These are phyloP conservation scores for Tragelaphus oryx DNA, from an alignment of 2,797 vertebrate species.

Conservation along the genomic window DNA sequence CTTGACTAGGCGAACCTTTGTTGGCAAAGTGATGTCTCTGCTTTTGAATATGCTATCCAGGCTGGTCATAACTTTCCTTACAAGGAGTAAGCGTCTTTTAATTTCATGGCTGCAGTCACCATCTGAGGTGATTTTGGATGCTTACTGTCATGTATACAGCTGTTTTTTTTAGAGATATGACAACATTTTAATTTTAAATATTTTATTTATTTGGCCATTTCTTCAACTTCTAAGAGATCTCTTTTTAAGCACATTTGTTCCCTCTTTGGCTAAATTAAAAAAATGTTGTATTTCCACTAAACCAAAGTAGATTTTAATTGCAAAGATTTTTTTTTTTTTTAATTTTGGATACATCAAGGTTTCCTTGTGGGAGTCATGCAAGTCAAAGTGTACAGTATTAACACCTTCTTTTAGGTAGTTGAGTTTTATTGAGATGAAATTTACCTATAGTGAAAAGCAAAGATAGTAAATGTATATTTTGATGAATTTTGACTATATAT, in stretches of 20 bases:
- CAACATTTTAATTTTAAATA: constrained; percentile 9
- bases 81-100: too few relatives aligned
- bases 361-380: background rate
- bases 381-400: background rate
- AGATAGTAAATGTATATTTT: background rate
- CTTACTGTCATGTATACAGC: background rate
- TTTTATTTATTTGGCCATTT: background rate
- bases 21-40: too few relatives aligned
- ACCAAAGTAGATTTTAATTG: background rate
- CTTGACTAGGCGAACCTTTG: too few relatives aligned
- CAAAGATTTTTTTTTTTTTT: background rate
- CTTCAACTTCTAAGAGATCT: background rate
- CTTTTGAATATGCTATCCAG: too few relatives aligned
- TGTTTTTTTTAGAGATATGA: background rate
- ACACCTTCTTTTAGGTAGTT: background rate
- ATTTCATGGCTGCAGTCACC: too few relatives aligned
- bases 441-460: background rate
- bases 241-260: background rate
- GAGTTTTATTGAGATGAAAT: background rate
- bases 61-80: too few relatives aligned
- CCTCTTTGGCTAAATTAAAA: background rate
- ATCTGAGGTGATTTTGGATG: too few relatives aligned
- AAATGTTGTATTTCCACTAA: background rate
- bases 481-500: background rate
- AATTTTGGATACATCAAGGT: background rate